phyloP scores from a whole-genome alignment of 2,888 invertebrate species.

The Phyto melanocephala region DNA sequence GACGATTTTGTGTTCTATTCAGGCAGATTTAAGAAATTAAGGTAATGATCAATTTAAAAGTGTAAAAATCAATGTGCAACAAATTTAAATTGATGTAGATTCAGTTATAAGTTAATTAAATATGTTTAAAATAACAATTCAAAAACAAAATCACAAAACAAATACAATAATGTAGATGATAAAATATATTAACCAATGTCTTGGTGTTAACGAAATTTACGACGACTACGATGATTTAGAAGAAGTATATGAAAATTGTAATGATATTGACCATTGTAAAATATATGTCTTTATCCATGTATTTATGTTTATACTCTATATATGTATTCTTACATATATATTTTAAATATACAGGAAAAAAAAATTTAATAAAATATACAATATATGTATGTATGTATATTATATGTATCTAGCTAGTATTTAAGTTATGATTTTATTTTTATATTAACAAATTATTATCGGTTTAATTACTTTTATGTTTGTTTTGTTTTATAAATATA shows the following conservation, averaged over 20 bases:
- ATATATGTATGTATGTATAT: constrained; percentile 31
- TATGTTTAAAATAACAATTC: constrained; percentile 14
- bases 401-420: constrained; percentile 59
- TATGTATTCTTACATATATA: constrained; percentile 22
- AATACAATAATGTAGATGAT: constrained; percentile 38
- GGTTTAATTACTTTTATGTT: constrained; percentile 7
- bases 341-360: constrained; percentile 16
- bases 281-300: constrained; percentile 52
- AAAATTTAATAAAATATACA: constrained; percentile 1
- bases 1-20: constrained; percentile 26
- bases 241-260: constrained; percentile 10
- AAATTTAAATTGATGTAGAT: constrained; percentile 14
- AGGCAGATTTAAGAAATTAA: background rate
- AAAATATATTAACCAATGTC: constrained; percentile 11
- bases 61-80: background rate
- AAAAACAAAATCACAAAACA: constrained; percentile 24
- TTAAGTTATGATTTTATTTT: constrained; percentile 58
- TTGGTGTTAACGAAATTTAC: constrained; percentile 51
- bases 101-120: constrained; percentile 33
- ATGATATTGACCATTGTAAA: constrained; percentile 45
- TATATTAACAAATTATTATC: constrained; percentile 2
- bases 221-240: constrained; percentile 10
- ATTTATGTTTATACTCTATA: constrained; percentile 59
- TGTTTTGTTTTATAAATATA: constrained; percentile 27
- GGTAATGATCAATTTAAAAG: background rate